Conservation (phyloP, 2,888 invertebrate genomes). For the Panzeria rudis region DNA sequence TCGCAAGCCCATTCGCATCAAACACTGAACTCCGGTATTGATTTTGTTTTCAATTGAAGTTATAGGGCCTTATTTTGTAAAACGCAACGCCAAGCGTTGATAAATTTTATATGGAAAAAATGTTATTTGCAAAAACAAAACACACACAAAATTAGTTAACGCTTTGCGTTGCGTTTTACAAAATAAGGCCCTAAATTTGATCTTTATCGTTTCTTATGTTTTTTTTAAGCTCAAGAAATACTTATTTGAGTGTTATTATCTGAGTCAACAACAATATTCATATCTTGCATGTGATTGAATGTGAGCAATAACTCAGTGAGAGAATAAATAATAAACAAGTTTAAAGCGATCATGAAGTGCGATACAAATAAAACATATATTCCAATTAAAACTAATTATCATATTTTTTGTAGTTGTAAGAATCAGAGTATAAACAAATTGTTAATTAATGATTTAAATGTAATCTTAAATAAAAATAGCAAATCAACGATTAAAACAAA, state of each 20-base stretch:
- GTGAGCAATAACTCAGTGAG: neutral
- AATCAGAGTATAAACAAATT: neutral
- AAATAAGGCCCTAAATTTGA: no score
- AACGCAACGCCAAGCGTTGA: no score
- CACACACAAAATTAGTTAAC: no score
- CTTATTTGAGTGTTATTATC: neutral
- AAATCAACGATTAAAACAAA: neutral
- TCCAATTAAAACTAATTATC: conserved; percentile 18
- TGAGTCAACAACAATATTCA: neutral
- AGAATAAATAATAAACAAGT: neutral
- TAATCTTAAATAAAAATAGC: neutral
- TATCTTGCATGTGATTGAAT: neutral
- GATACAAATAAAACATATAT: neutral
- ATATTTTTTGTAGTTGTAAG: conserved; percentile 17
- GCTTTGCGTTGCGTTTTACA: no score
- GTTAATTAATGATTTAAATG: neutral
- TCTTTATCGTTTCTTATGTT: neutral
- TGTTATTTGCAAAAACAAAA: no score
- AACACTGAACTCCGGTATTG: no score
- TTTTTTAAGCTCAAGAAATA: neutral
- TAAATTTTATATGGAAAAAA: no score
- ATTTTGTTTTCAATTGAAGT: no score
- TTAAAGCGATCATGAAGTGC: neutral
- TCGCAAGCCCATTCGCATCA: no score
- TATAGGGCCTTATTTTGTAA: no score